Evolutionary conservation across 2,888 invertebrate genomes (phyloP).

Genomic region (Hirtodrosophila trivittata): DNA sequence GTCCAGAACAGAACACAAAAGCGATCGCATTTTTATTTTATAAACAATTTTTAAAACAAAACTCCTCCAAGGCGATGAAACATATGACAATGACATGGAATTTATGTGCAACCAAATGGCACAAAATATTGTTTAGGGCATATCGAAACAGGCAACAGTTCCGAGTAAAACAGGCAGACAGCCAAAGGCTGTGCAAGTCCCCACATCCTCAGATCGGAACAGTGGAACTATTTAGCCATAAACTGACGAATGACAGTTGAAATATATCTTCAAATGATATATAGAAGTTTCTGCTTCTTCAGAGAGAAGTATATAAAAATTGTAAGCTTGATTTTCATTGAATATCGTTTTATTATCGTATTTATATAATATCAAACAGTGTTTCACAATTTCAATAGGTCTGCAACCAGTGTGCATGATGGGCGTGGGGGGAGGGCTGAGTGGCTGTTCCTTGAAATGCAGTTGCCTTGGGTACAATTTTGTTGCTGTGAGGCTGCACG

Average conservation of each 20-base stretch:
- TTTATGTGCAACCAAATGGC: conserved; percentile 58
- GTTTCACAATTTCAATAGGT: not conserved
- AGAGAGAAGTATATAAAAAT: too few relatives aligned
- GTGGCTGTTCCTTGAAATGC: conserved; percentile 46
- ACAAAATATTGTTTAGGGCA: conserved; percentile 64
- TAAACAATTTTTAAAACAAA: conserved; percentile 46
- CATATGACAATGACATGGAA: conserved; percentile 68
- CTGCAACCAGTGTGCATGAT: conserved; percentile 33
- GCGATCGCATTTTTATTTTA: conserved; percentile 49
- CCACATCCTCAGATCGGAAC: not conserved
- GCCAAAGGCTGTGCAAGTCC: conserved; percentile 9
- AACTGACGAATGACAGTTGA: not conserved
- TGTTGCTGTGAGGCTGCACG: conserved; percentile 50
- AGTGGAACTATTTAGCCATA: not conserved
- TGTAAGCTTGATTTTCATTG: too few relatives aligned
- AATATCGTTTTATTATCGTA: too few relatives aligned
- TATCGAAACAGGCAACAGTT: conserved; percentile 50
- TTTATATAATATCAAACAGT: too few relatives aligned
- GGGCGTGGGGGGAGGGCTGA: conserved; percentile 17
- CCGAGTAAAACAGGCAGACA: conserved; percentile 48
- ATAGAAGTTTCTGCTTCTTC: too few relatives aligned
- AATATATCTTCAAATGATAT: too few relatives aligned
- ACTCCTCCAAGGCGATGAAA: conserved; percentile 25
- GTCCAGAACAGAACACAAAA: conserved; percentile 28
- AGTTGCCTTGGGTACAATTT: conserved; percentile 23